Evolutionary conservation across 1,140 invertebrate species (phyloP), one percentile per base, ranked within the genome.

Genomic region (Zaprionus vittiger): DNA sequence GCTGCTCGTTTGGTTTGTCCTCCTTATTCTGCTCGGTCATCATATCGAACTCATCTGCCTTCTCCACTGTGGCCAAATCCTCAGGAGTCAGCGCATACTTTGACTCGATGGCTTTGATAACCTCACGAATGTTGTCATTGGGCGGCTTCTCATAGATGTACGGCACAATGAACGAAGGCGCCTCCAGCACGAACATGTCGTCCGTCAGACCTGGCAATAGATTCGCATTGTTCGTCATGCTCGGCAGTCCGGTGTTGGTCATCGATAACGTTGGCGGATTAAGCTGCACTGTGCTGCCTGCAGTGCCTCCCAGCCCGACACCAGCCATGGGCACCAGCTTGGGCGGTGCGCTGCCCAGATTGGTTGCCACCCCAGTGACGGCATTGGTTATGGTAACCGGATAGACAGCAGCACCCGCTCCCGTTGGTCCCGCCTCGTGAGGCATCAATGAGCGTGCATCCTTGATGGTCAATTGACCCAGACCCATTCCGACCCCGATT

Each of bases 131-230:
- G 52, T 95, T 95, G 84, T 96, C 96, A 7, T 96, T 92, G 1
- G 97, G 96, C 5, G 96, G 96, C 92, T 97, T 97, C 93, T 98
- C 97, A 92, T 97, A 98, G n/a, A 98, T 97, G 93, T 98, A 98
- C 47, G 97, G 97, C 77, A 98, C 96, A 87, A 98, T 97, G 87
- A 98, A 98, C 14, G 97, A 98, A 4, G 97, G 97, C 24, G 97
- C 97, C 93, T 98, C 97, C 9, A 98, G 96, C 1, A 98, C 97
- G 93, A 96, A 98, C 96, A 97, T 97, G 81, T 97, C 97, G 91
- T 98, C 97, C 5, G 97, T 97, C 5, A 98, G 93, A 5, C 96
- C 96, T 1, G 97, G 96, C 72, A 97, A 92, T 61, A 97, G 95
- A 55, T 94, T 94, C 31, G 94, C 83, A 47, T 94, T 90, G 62